Base-by-base conservation (phyloP, 2,797 vertebrate genomes). In the Austrolebias charrua region DNA sequence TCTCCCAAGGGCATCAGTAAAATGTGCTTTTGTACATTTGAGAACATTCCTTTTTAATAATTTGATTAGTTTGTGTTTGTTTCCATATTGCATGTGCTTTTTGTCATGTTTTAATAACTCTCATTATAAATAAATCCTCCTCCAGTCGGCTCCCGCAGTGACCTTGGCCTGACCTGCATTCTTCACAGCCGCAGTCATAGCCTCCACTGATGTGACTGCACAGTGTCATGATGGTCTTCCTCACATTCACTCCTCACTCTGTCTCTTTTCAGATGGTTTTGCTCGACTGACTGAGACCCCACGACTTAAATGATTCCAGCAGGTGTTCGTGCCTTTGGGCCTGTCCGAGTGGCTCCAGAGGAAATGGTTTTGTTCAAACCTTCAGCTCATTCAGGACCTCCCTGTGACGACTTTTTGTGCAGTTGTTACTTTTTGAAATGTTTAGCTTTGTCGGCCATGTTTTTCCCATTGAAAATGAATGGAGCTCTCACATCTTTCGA, bases 121-220 rank as follows among this genome's bases (percentile, higher is more conserved):
- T 14, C 19, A 7, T 55, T 5, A 33, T n/a, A 10, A 12, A 15
- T 6, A 29, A 13, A 14, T 7, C 2, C 2, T 46, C 44, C 44
- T 46, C 16, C 7, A 46, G n/a, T 9, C 4, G 70, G 28, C 11
- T 45, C 47, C 55, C 61, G 24, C 24, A 63, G 57, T 69, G 64
- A 48, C 80, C 79, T 80, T 63, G 6, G 58, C 68, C 55, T 83
- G 78, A 82, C 81, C 78, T 50, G 65, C 80, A 83, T 87, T 87
- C 76, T 78, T 84, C 33, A 14, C 63, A 61, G 49, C 14, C 2
- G 14, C 8, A 46, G 57, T 81, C 75, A 86, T 28, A 55, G 59
- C 65, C 77, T 33, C 47, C 49, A 44, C 3, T 43, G 61, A 70
- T 46, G 42, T 24, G 14, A 44, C 31, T 63, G 52, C 45, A 62